phyloP scores from a whole-genome alignment of 2,797 vertebrate species.

The Eleutherodactylus coqui region DNA sequence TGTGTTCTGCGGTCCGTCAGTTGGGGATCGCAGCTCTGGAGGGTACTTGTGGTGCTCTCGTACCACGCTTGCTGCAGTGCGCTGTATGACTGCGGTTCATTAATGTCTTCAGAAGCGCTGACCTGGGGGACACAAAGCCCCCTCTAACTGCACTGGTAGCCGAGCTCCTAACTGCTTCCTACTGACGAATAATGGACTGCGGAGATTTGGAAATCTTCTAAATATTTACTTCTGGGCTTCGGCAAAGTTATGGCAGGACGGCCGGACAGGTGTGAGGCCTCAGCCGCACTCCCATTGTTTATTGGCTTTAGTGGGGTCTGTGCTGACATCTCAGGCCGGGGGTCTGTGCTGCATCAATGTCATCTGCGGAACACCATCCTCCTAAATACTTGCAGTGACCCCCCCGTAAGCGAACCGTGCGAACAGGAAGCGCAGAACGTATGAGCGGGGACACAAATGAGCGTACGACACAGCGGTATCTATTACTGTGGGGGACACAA shows the following conservation, averaged over 20 bases:
- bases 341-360: constrained; percentile 37
- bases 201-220: constrained; percentile 14
- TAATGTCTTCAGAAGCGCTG: background rate
- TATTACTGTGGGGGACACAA: too few relatives aligned
- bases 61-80: too few relatives aligned
- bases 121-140: background rate
- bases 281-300: constrained; percentile 28
- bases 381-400: background rate
- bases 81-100: background rate
- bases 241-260: background rate
- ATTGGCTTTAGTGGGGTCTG: constrained; percentile 28
- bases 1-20: too few relatives aligned
- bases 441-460: background rate
- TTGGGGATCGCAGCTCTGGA: too few relatives aligned
- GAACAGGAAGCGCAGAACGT: background rate
- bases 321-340: background rate
- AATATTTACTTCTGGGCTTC: constrained; percentile 19
- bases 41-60: too few relatives aligned
- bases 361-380: background rate
- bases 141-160: background rate
- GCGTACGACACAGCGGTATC: too few relatives aligned
- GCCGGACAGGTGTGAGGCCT: constrained; percentile 37
- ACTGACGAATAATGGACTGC: background rate
- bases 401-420: background rate
- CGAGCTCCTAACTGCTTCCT: background rate